phyloP scores from a whole-genome alignment of 2,888 invertebrate genomes.

The Acanthopleura granulata region DNA sequence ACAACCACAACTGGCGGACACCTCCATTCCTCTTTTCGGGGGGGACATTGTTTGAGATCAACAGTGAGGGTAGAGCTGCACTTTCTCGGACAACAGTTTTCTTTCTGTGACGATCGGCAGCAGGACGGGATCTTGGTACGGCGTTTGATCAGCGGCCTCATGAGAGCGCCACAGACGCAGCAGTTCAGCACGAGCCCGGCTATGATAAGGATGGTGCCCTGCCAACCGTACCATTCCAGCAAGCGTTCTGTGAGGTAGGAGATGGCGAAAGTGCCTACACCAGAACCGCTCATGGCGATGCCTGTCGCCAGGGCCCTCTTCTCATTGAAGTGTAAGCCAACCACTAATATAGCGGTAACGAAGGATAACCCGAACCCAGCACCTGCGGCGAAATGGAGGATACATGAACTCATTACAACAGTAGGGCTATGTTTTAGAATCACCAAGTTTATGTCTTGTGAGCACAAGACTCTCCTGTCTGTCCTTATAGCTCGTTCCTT shows the following conservation, averaged over 20 bases:
- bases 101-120: neutral
- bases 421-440: no score
- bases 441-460: no score
- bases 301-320: conserved; percentile 95
- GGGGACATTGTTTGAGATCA: neutral
- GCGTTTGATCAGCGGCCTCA: conserved; percentile 78
- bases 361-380: conserved; percentile 97
- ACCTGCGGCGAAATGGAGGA: conserved; percentile 73
- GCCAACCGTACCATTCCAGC: conserved; percentile 69
- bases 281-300: conserved; percentile 93
- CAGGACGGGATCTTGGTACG: neutral
- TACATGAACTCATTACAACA: no score
- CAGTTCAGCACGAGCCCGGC: conserved; percentile 88
- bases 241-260: conserved; percentile 76
- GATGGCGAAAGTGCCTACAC: conserved; percentile 90
- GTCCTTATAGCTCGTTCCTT: no score
- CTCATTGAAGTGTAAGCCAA: conserved; percentile 96
- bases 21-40: neutral
- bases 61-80: neutral
- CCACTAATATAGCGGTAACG: conserved; percentile 96
- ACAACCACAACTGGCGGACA: neutral
- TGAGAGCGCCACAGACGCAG: conserved; percentile 89
- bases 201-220: conserved; percentile 73
- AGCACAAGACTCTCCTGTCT: no score
- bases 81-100: neutral